phyloP scores from a whole-genome alignment of 2,113 vertebrate genomes.

The Eublepharis macularius region DNA sequence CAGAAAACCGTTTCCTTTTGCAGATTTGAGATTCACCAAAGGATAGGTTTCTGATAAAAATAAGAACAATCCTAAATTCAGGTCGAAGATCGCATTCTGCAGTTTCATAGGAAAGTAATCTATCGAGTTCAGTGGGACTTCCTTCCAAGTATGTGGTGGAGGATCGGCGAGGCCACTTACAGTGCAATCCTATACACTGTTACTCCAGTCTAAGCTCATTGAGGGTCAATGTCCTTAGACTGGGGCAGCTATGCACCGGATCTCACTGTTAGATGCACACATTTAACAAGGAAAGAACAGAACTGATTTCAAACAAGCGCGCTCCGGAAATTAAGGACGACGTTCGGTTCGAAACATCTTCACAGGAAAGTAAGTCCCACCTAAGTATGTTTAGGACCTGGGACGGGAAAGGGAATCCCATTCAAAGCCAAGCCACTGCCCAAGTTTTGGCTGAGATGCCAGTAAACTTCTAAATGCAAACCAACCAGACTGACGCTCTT shows the following conservation, averaged over 20 bases:
- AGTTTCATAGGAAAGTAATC: neutral
- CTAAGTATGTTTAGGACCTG: neutral
- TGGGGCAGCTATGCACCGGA: too few species aligned
- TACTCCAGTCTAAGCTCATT: too few species aligned
- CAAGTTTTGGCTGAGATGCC: neutral
- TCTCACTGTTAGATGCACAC: neutral
- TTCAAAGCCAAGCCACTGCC: neutral
- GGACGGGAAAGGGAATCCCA: neutral
- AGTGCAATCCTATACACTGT: too few species aligned
- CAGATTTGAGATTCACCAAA: constrained; percentile 13
- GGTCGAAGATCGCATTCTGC: neutral
- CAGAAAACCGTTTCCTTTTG: constrained; percentile 4
- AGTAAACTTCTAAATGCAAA: neutral
- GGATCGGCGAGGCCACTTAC: too few species aligned
- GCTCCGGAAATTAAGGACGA: too few species aligned
- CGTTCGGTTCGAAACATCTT: neutral
- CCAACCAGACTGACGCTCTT: neutral
- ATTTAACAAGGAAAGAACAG: neutral
- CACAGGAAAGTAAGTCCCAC: neutral
- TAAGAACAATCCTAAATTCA: neutral
- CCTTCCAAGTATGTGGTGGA: neutral
- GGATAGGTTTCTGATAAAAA: constrained; percentile 10
- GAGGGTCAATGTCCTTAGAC: too few species aligned
- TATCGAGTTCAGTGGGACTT: neutral
- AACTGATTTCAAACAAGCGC: neutral